Base-by-base conservation (phyloP, 2,888 invertebrate species). In the Metellina segmentata region DNA sequence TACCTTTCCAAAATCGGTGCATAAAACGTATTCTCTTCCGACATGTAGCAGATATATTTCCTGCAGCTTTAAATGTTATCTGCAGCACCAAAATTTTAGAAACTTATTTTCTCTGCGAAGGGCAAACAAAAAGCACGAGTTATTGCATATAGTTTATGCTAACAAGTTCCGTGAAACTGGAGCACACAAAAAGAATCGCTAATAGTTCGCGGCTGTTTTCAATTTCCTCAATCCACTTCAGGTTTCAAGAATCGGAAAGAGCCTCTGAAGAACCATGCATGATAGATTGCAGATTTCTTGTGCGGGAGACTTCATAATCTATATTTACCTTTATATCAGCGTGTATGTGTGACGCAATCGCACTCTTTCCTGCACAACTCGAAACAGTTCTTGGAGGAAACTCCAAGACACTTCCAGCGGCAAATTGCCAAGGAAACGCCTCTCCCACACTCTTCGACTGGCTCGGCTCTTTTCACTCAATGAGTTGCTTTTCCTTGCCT, bases 261-360 rank as follows among this genome's bases (percentile, higher is more conserved):
- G 61, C 13, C 61, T 16, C 61, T 16, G 13, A 61, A 34, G 34
- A 34, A 4, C 34, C 9, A 61, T 16, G 16, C 9, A 16, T 61
- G 61, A 61, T 61, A 16, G 61, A 61, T 61, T 61, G 61, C 61
- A 34, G 34, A 34, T 34, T 34, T 34, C 34, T 34, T 4, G 34
- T 4, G 34, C 34, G 34, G 61, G 61, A 13, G 61, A 61, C 61
- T 61, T 9, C 61, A 61, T 61, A 61, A 61, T 86, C 86, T 86
- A 78, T 86, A 86, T 86, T 86, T 86, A 85, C 74, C 61, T 75
- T 75, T 75, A 79, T 52, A 61, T 61, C 71, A 79, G 79, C 6
- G 70, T n/a, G n/a, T n/a, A n/a, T n/a, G n/a, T n/a, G n/a, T 87
- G 88, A 81, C 88, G 88, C 72, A 72, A 81, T 20, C 61, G 53